Evolutionary conservation across 1,140 invertebrate genomes (phyloP), one percentile per base, ranked within the genome.

Genomic region (Tetramorium simillimum): DNA sequence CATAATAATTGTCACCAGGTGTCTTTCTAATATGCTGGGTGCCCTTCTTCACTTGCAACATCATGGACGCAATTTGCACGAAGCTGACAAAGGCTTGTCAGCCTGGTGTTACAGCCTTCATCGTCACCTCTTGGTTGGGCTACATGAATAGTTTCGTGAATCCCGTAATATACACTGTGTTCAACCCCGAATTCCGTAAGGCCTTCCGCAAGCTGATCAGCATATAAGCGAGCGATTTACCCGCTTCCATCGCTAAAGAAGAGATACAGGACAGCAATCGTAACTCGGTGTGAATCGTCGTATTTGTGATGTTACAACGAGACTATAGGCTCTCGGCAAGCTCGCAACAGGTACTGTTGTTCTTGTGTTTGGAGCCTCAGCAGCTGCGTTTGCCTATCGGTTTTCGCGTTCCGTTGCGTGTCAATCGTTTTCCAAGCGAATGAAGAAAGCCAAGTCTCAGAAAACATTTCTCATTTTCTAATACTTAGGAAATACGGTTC

Each of bases 121-220:
- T 99, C 92, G 96, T 99, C 60, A 99, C 98, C 87, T 99, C 99
- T 1, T 99, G 99, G 99, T 96, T 99, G 51, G 99, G 99, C 65
- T 99, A 99, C 95, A 99, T 99, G 96, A 99, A 99, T 96, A 99
- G 97, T 93, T 99, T 99, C 93, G 97, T 99, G 82, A 99, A 99
- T 96, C 99, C 99, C 3, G 97, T 99, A 86, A 99, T 99, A 94
- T 99, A 99, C 95, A 99, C 99, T 58, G 99, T 99, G 93, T 99
- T 99, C 96, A 99, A 99, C 96, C 98, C 98, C 4, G 99, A 99
- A 95, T 99, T 99, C 95, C 96, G 99, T 82, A 99, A 99, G 96
- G 99, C 99, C 51, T 99, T 99, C 95, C 98, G 99, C 93, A 99
- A 99, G 95, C 97, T 99, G 85, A 97, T 99, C 90, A 94, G 92